Base-by-base conservation (phyloP, 2,888 invertebrate genomes). In the Pollenia labialis region DNA sequence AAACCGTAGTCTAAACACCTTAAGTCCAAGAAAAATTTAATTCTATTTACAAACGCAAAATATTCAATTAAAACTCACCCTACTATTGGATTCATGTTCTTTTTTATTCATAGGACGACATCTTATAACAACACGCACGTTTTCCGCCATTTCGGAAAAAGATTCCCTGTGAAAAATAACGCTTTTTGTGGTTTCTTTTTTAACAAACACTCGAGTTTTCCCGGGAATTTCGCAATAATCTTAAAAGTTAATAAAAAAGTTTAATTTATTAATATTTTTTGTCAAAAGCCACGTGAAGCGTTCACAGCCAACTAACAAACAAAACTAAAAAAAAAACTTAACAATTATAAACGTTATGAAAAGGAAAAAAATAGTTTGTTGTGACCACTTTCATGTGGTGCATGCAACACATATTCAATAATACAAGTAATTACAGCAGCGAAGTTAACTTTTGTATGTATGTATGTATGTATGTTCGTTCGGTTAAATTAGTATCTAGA, bases 91-190 rank as follows among this genome's bases (percentile, higher is more conserved):
- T 4, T 82, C 82, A 54, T 82, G 76, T 46, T 82, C 82, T 48
- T 60, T 82, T 64, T 82, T 82, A 23, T 82, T 82, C 76, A 82
- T 82, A 11, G 82, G 76, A 40, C 82, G 82, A n/a, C 82, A 82
- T 76, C 82, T 52, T 11, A 76, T 40, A 52, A 82, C 76, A 12
- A 82, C 82, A 54, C 76, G 76, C 16, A 82, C 82, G 58, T 79
- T 79, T 79, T 84, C 79, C 12, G 84, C 66, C 84, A 84, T 84
- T 66, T 58, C 18, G 18, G 7, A 12, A 14, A 12, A 14, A 56
- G 23, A 23, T 14, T 14, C 4, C 11, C 32, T 32, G 32, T 6
- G 32, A 32, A 6, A 42, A 1, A 6, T 18, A 66, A 16, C 18
- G 11, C 8, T 23, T 7, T 44, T 12, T 56, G 58, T 46, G 9